Percentiles rank a stretch among this genome's conserved stretches.
These are phyloP conservation scores for Leptodactylus fuscus DNA, from an alignment of 2,113 vertebrate species.

Conservation along the genomic window DNA sequence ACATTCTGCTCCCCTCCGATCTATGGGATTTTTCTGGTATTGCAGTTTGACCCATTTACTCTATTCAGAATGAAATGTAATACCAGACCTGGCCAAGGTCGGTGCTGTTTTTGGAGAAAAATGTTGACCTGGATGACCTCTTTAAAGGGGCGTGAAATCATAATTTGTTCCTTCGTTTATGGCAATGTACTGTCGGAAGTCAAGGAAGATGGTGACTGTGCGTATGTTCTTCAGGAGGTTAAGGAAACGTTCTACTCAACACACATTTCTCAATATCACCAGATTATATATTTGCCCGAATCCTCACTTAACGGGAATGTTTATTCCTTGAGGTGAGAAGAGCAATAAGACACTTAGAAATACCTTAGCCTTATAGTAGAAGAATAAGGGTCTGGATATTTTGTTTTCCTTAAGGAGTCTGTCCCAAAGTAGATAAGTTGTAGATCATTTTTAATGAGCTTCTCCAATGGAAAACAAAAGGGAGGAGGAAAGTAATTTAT, in stretches of 20 bases:
- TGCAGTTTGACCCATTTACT: background rate
- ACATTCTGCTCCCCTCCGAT: no score
- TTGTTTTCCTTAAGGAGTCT: background rate
- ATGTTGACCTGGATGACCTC: no score
- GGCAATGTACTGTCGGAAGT: background rate
- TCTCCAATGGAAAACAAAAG: background rate
- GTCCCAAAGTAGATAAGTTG: conserved; percentile 7
- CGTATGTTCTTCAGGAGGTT: background rate
- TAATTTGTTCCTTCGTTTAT: background rate
- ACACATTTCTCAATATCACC: background rate
- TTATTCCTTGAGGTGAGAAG: background rate
- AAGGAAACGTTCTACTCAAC: background rate
- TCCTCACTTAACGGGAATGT: background rate
- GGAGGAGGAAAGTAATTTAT: conserved; percentile 11
- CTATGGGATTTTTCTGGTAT: background rate
- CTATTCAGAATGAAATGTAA: background rate
- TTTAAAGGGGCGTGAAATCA: background rate
- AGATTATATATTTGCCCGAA: background rate
- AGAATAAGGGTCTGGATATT: conserved; percentile 42
- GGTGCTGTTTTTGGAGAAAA: background rate
- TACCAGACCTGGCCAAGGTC: background rate
- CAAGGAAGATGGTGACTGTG: background rate
- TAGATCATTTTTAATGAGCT: conserved; percentile 63
- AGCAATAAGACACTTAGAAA: conserved; percentile 17
- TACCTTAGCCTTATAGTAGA: conserved; percentile 4